A percentile compares a stretch with the other conserved stretches of the same genome.
These are phyloP conservation scores for Rutpela maculata DNA, from an alignment of 2,888 invertebrate species.

Conservation along the genomic window DNA sequence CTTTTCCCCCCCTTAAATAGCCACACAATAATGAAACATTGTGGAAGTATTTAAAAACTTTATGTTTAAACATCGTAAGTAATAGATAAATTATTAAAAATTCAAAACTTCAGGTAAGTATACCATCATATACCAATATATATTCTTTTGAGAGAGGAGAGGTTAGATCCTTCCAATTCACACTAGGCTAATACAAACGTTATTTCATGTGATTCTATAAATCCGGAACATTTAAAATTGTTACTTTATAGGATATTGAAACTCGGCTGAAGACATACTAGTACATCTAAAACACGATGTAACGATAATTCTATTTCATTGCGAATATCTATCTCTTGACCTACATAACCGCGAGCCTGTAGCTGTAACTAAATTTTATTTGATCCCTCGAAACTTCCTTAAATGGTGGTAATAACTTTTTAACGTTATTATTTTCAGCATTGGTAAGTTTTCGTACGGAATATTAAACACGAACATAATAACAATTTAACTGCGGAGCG, in stretches of 20 bases:
- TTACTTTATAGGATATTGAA: slow-evolving; percentile 21
- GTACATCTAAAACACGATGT: slow-evolving; percentile 21
- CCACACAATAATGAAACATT: too few relatives aligned
- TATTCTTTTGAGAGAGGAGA: too few relatives aligned
- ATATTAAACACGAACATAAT: slow-evolving; percentile 7
- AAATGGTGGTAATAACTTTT: slow-evolving; percentile 25
- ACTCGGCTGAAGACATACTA: slow-evolving; percentile 1
- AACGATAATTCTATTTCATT: slow-evolving; percentile 17
- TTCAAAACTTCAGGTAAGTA: too few relatives aligned
- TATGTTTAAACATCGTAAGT: too few relatives aligned
- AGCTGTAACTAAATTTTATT: slow-evolving; percentile 17
- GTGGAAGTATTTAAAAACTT: too few relatives aligned
- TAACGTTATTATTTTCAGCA: slow-evolving; percentile 30
- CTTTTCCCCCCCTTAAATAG: too few relatives aligned
- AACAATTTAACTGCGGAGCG: slow-evolving; percentile 14
- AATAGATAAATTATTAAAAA: too few relatives aligned
- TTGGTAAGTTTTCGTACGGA: slow-evolving; percentile 8
- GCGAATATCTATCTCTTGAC: slow-evolving; percentile 19
- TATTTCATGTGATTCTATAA: slow-evolving; percentile 1
- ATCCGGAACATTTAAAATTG: slow-evolving; percentile 2
- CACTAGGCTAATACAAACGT: not conserved
- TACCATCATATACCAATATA: too few relatives aligned
- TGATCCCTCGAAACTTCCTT: not conserved
- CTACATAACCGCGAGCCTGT: not conserved
- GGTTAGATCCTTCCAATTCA: too few relatives aligned